Conservation (phyloP, 2,888 invertebrate species). For the Lapara coniferarum region DNA sequence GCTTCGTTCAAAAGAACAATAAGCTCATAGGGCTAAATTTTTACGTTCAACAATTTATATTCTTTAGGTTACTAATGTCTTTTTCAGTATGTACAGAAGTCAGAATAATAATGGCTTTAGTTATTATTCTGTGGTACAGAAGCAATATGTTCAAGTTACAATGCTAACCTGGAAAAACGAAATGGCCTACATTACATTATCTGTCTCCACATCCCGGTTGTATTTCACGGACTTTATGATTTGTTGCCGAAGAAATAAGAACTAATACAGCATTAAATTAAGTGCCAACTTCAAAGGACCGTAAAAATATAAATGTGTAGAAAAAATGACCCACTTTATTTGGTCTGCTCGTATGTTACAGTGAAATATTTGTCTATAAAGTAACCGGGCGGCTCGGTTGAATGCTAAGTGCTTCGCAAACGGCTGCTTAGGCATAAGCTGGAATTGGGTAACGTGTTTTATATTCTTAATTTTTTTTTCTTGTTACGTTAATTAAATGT, state of each 20-base stretch:
- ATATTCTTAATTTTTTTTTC: constrained; percentile 38
- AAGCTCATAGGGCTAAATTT: background rate
- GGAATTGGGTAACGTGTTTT: constrained; percentile 51
- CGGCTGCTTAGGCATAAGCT: constrained; percentile 48
- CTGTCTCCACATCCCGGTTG: background rate
- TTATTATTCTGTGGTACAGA: too few species aligned
- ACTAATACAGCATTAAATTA: constrained; percentile 49
- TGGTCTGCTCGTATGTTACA: constrained; percentile 56
- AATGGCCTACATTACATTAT: background rate
- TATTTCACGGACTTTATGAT: constrained; percentile 18
- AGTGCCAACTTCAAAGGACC: constrained; percentile 53
- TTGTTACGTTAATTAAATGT: background rate
- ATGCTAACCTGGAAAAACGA: background rate
- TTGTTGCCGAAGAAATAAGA: constrained; percentile 32
- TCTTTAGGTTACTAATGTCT: constrained; percentile 11
- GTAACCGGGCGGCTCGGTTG: constrained; percentile 55
- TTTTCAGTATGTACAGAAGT: constrained; percentile 1
- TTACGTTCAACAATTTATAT: background rate
- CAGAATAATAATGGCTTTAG: too few species aligned
- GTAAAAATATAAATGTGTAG: constrained; percentile 43
- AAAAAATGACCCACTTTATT: constrained; percentile 55
- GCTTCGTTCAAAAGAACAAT: background rate
- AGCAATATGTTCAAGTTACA: constrained; percentile 1
- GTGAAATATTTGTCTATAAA: constrained; percentile 70
- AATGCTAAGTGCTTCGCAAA: constrained; percentile 64